Evolutionary conservation across 1,140 invertebrate species (phyloP).

Genomic region (Polypedilum vanderplanki): DNA sequence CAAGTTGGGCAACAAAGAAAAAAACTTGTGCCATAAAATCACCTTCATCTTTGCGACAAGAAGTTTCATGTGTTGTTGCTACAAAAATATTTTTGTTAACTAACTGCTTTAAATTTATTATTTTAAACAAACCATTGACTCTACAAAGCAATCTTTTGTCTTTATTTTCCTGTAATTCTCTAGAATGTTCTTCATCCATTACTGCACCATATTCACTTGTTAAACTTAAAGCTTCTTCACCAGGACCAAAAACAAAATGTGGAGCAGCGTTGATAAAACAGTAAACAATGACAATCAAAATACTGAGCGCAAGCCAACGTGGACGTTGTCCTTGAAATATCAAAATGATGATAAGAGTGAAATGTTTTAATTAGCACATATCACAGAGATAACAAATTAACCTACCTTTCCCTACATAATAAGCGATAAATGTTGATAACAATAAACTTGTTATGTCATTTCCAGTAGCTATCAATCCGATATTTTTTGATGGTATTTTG

Average conservation of each 20-base stretch:
- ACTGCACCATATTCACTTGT: constrained; percentile 49
- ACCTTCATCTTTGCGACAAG: constrained; percentile 41
- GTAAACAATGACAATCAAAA: constrained; percentile 30
- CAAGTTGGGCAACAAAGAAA: constrained; percentile 52
- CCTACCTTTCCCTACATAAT: background rate
- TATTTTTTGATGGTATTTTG: constrained; percentile 55
- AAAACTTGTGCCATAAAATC: constrained; percentile 48
- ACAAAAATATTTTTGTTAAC: background rate
- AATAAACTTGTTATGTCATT: constrained; percentile 17
- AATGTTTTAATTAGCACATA: background rate
- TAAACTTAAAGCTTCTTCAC: constrained; percentile 52
- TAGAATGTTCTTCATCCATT: background rate
- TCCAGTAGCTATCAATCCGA: constrained; percentile 40
- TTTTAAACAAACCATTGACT: constrained; percentile 30
- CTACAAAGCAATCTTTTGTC: constrained; percentile 34
- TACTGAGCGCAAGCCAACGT: constrained; percentile 61
- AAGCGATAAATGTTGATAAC: constrained; percentile 7
- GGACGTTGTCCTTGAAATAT: constrained; percentile 49
- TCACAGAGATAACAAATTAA: background rate
- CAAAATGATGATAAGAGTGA: background rate
- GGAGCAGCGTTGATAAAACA: constrained; percentile 58
- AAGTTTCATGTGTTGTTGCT: background rate
- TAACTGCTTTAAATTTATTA: background rate
- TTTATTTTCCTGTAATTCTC: background rate
- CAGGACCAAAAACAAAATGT: constrained; percentile 60